Evolutionary conservation across 2,113 vertebrate genomes (phyloP).

Genomic region (Panthera uncia): DNA sequence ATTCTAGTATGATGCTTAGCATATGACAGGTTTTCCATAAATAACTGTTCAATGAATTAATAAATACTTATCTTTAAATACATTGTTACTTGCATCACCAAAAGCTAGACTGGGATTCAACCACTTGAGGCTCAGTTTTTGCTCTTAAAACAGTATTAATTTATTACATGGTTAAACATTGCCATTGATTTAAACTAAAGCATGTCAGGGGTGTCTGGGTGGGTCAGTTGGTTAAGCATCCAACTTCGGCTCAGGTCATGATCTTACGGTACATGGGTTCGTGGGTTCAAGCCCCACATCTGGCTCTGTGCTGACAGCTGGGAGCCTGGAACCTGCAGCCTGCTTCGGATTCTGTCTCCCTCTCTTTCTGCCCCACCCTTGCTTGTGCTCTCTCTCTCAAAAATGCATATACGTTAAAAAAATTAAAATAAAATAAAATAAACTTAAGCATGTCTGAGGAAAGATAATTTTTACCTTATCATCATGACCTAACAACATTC

Average conservation of each 20-base stretch:
- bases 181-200: constrained; percentile 21
- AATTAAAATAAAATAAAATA: background rate
- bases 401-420: too few species aligned
- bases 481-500: background rate
- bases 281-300: too few species aligned
- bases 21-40: background rate
- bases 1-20: background rate
- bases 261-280: too few species aligned
- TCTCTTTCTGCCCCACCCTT: too few species aligned
- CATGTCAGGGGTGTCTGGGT: background rate
- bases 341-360: too few species aligned
- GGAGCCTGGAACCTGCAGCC: too few species aligned
- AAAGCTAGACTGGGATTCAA: constrained; percentile 5
- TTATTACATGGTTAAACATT: background rate
- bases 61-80: constrained; percentile 3
- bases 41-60: constrained; percentile 16
- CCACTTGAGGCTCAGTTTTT: constrained; percentile 10
- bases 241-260: too few species aligned
- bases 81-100: background rate
- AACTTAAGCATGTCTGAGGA: background rate
- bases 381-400: too few species aligned
- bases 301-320: too few species aligned
- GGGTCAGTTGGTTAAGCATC: too few species aligned
- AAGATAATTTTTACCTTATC: background rate
- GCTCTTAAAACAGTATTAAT: background rate